A percentile compares a stretch with the other conserved stretches of the same genome.
Conservation (phyloP, 2,113 vertebrate genomes). For the Acanthochromis polyacanthus region DNA sequence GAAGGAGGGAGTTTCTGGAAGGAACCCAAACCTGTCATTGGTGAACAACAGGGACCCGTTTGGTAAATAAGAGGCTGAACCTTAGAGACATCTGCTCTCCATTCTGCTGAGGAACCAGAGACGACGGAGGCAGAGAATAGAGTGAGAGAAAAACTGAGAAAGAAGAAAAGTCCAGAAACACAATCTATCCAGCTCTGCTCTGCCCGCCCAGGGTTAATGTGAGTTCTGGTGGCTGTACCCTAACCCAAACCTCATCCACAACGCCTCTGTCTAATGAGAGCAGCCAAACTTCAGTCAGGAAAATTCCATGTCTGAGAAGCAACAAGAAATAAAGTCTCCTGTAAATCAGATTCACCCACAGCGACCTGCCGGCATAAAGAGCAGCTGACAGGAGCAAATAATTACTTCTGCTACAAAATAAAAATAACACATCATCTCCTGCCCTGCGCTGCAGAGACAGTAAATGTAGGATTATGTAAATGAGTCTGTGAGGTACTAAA, state of each 20-base stretch:
- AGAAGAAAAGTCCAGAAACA: slow-evolving; percentile 31
- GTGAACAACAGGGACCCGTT: slow-evolving; percentile 73
- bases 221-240: slow-evolving; percentile 24
- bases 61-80: slow-evolving; percentile 68
- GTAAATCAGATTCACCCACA: slow-evolving; percentile 24
- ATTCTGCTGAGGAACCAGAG: slow-evolving; percentile 53
- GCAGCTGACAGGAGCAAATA: slow-evolving; percentile 55
- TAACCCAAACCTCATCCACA: slow-evolving; percentile 59
- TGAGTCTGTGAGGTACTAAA: slow-evolving; percentile 53
- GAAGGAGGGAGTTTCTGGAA: slow-evolving; percentile 25
- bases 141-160: slow-evolving; percentile 39
- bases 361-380: slow-evolving; percentile 28
- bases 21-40: slow-evolving; percentile 63
- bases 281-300: slow-evolving; percentile 27
- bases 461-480: slow-evolving; percentile 71
- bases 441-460: slow-evolving; percentile 19
- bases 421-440: slow-evolving; percentile 20
- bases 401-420: slow-evolving; percentile 23
- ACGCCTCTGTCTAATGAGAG: slow-evolving; percentile 37
- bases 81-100: slow-evolving; percentile 71
- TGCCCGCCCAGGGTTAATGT: slow-evolving; percentile 63
- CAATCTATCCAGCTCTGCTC: slow-evolving; percentile 18
- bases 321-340: slow-evolving; percentile 32
- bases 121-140: slow-evolving; percentile 22
- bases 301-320: slow-evolving; percentile 51